These are phyloP conservation scores for Carposina sasakii DNA, from an alignment of 1,140 invertebrate species.

Conservation along the genomic window DNA sequence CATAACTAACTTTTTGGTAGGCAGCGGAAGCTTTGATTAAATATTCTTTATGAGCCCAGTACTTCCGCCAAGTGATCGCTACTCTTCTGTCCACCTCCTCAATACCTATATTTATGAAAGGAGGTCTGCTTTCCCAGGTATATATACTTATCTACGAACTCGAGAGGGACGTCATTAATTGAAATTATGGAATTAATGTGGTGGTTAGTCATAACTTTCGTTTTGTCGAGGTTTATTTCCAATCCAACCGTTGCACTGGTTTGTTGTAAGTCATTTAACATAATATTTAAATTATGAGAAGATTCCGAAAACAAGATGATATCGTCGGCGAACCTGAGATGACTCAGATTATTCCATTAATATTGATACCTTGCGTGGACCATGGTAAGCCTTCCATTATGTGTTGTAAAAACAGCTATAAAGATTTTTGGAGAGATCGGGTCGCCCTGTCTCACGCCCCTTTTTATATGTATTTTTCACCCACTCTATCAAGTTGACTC, in stretches of 20 bases:
- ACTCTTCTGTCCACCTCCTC: constrained; percentile 8
- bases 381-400: no score
- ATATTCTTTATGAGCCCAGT: constrained; percentile 9
- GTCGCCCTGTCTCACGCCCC: no score
- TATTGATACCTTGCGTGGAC: no score
- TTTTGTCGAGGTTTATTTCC: constrained; percentile 21
- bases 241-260: constrained; percentile 16
- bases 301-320: constrained; percentile 5
- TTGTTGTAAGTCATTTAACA: constrained; percentile 20
- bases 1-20: constrained; percentile 5
- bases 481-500: no score
- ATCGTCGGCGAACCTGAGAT: constrained; percentile 5
- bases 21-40: constrained; percentile 4
- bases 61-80: constrained; percentile 7
- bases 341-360: no score
- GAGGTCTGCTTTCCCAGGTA: constrained; percentile 7
- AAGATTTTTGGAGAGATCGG: no score
- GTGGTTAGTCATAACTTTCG: constrained; percentile 17
- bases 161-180: background rate
- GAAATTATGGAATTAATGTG: background rate
- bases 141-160: constrained; percentile 2
- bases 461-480: no score
- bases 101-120: background rate
- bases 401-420: no score
- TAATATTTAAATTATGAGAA: constrained; percentile 16